Base-by-base conservation (phyloP, 2,113 vertebrate species). In the Lampris megalopsis region DNA sequence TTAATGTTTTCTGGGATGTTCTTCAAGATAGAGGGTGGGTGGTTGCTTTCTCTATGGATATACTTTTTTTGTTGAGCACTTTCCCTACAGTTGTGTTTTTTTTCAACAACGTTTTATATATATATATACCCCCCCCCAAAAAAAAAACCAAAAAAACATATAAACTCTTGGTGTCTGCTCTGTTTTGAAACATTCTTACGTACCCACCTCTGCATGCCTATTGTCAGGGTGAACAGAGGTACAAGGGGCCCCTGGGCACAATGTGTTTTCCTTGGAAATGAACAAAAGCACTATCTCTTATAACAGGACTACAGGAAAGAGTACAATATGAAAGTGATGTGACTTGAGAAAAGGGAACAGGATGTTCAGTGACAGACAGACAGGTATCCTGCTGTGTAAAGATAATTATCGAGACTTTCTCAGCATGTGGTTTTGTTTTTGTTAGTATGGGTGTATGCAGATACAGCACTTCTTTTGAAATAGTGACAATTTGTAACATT, bases 361-460 rank as follows among this genome's bases (percentile, higher is more conserved):
- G 24, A 68, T 86, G 64, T 52, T 65, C 53, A 65, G 85, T 81
- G 88, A 87, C 77, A 61, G 79, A 59, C 71, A 81, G 87, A 81
- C 60, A 73, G 83, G 82, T 78, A 59, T 62, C 75, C 73, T 57
- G 82, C 80, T 82, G 86, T 80, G 77, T 24, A 48, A 73, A 49
- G 38, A 73, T n/a, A 47, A 37, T 71, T 69, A 45, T 74, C n/a
- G 56, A 63, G 79, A 47, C 36, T 36, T 65, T 63, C 54, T 47
- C 24, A 49, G 4, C 54, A n/a, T 71, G 63, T 58, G 35, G 69
- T 24, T 53, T 9, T 45, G 43, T 63, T 11, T 83, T 47, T 43
- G 5, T 71, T 37, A 52, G 35, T 45, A 3, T 63, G 63, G 58
- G 11, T 38, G 24, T 38, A 8, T 49, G 50, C 65, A 45, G 70